These are phyloP conservation scores for Anguilla marmorata DNA, from an alignment of 2,797 vertebrate genomes.

Conservation along the genomic window DNA sequence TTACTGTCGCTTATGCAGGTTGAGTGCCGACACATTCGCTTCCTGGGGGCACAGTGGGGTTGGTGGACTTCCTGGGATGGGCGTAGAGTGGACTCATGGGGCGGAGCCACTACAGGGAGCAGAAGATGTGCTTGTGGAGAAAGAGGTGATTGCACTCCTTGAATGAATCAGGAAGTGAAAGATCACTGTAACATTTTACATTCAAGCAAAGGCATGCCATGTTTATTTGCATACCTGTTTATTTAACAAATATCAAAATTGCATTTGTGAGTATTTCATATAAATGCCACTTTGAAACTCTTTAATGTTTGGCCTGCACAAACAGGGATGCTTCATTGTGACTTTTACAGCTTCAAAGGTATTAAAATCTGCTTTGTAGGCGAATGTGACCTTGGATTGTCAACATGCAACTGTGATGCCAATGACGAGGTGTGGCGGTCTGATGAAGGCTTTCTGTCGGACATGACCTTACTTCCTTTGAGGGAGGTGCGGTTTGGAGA, in stretches of 20 bases:
- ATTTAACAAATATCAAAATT: background rate
- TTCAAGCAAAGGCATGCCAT: background rate
- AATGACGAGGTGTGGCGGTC: slow-evolving; percentile 48
- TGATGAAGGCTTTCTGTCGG: slow-evolving; percentile 43
- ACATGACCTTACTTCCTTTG: slow-evolving; percentile 39
- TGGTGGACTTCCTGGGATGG: slow-evolving; percentile 52
- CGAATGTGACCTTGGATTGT: slow-evolving; percentile 41
- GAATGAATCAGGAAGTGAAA: background rate
- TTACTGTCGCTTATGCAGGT: slow-evolving; percentile 25
- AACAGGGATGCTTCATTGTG: background rate
- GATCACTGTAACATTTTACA: background rate
- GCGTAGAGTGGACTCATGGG: slow-evolving; percentile 42
- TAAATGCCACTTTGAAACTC: background rate
- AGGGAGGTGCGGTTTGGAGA: slow-evolving; percentile 44
- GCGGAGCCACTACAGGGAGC: slow-evolving; percentile 41
- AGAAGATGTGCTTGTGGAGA: slow-evolving; percentile 47
- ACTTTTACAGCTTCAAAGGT: background rate
- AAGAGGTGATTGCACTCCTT: slow-evolving; percentile 34
- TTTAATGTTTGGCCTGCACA: background rate
- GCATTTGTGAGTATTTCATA: background rate
- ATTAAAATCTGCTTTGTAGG: slow-evolving; percentile 26
- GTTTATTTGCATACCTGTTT: background rate
- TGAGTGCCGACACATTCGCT: slow-evolving; percentile 46
- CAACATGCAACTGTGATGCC: slow-evolving; percentile 48
- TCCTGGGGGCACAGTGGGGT: slow-evolving; percentile 42